Conservation (phyloP, 2,888 invertebrate genomes). For the Acronicta leporina region DNA sequence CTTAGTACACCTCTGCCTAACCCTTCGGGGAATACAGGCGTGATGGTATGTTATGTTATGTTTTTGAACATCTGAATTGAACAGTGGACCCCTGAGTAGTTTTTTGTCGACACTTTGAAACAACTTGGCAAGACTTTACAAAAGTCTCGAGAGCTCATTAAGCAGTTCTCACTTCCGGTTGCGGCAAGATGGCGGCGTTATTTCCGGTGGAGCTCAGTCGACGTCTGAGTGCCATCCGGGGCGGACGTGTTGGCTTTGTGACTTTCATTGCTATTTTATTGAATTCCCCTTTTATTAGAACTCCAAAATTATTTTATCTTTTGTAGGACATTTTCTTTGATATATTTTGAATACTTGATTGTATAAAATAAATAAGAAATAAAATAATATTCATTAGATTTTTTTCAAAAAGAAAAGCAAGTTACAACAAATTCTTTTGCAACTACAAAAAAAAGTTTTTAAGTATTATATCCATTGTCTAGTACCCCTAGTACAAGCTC, state of each 20-base stretch:
- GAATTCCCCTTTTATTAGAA: slow-evolving; percentile 11
- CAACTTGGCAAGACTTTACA: slow-evolving; percentile 8
- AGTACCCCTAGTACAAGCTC: too few species aligned
- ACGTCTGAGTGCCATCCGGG: slow-evolving; percentile 55
- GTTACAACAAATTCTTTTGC: too few species aligned
- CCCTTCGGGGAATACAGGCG: too few species aligned
- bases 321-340: neutral
- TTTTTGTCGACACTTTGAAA: neutral
- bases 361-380: neutral
- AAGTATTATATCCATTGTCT: too few species aligned
- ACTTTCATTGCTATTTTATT: slow-evolving; percentile 41
- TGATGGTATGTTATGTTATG: too few species aligned
- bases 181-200: slow-evolving; percentile 56
- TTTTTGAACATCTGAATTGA: neutral
- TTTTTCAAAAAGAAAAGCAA: too few species aligned
- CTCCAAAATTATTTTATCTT: slow-evolving; percentile 1
- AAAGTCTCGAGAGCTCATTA: slow-evolving; percentile 59
- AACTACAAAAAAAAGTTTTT: too few species aligned
- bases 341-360: neutral
- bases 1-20: too few species aligned
- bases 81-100: neutral
- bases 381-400: too few species aligned
- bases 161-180: slow-evolving; percentile 51
- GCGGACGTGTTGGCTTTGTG: slow-evolving; percentile 45
- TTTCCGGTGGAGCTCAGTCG: slow-evolving; percentile 54